Evolutionary conservation across 1,140 invertebrate species (phyloP), one percentile per base, ranked within the genome.

Genomic region (Hyphantria cunea): DNA sequence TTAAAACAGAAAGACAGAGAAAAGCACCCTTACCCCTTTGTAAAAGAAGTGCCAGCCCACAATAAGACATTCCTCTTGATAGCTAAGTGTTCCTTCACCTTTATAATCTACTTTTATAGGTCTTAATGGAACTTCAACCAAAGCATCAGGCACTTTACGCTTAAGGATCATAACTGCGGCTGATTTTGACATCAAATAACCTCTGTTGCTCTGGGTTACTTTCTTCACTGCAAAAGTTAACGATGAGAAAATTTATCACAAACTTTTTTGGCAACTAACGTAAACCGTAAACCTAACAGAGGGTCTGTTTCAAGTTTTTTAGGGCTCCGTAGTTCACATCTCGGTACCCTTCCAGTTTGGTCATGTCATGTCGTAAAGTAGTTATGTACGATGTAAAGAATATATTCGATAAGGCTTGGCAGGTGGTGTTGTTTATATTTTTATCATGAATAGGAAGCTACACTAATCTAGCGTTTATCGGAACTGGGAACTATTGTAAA

Each of bases 41-140:
- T 83, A 80, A 50, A 85, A 87, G 72, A 84, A 88, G 55, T 88
- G 85, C 83, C 83, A 88, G n/a, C 85, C 85, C 0, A 74, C 25
- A 41, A 78, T 80, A 5, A 84, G 11, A 44, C 85, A 88, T 51
- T 86, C 83, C 10, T 88, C 78, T 14, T 86, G 83, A 5, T 86
- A 49, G 0, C 63, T 58, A 3, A 86, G 37, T 0, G 33, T 17
- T 7, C 73, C 68, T 10, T 80, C 71, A 0, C 76, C 80, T 39
- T 56, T 69, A 62, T 66, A 86, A 34, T 84, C 82, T 6, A 88
- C 52, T 2, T 58, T 50, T 10, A 88, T 45, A 0, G 78, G 53
- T 0, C 82, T 65, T 2, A 79, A 41, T 1, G 85, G 85, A 4
- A 77, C 68, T 48, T 88, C 85, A 0, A 74, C 64, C 10, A 86